Conservation (phyloP, 2,888 invertebrate genomes). For the Eristalis arbustorum region DNA sequence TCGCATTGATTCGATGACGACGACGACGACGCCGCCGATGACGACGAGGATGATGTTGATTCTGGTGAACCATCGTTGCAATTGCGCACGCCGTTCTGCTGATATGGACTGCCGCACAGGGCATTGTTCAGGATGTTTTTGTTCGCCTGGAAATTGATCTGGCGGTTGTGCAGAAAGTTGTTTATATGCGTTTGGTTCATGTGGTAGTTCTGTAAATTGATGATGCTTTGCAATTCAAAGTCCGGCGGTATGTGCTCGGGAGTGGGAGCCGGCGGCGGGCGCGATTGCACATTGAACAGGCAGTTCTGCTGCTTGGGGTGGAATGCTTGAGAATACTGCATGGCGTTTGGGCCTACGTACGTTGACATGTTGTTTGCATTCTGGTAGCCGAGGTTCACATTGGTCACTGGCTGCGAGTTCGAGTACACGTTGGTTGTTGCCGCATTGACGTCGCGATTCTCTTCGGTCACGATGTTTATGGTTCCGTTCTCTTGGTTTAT, state of each 20-base stretch:
- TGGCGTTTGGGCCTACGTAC: slow-evolving; percentile 33
- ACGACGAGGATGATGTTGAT: not conserved
- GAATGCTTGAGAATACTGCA: slow-evolving; percentile 52
- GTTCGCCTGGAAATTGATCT: slow-evolving; percentile 53
- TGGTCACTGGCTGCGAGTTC: slow-evolving; percentile 19
- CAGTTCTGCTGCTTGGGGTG: slow-evolving; percentile 30
- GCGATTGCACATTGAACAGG: slow-evolving; percentile 34
- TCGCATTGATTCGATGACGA: slow-evolving; percentile 3
- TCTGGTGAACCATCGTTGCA: not conserved
- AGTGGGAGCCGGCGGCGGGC: slow-evolving; percentile 47
- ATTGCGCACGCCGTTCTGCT: slow-evolving; percentile 20
- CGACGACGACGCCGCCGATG: not conserved
- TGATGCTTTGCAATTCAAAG: slow-evolving; percentile 44
- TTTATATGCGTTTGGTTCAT: slow-evolving; percentile 45
- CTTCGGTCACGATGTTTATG: slow-evolving; percentile 12
- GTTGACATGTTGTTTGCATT: slow-evolving; percentile 10
- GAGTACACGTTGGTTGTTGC: slow-evolving; percentile 36
- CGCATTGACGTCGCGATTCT: slow-evolving; percentile 9
- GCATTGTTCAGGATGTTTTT: slow-evolving; percentile 29
- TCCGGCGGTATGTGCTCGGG: slow-evolving; percentile 56
- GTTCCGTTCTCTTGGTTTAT: not conserved
- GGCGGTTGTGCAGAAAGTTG: slow-evolving; percentile 54
- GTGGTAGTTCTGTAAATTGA: slow-evolving; percentile 60
- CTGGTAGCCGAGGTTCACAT: slow-evolving; percentile 45
- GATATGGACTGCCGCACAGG: not conserved